Base-by-base conservation (phyloP, 2,888 invertebrate species). In the Prostheceraeus crozeri region DNA sequence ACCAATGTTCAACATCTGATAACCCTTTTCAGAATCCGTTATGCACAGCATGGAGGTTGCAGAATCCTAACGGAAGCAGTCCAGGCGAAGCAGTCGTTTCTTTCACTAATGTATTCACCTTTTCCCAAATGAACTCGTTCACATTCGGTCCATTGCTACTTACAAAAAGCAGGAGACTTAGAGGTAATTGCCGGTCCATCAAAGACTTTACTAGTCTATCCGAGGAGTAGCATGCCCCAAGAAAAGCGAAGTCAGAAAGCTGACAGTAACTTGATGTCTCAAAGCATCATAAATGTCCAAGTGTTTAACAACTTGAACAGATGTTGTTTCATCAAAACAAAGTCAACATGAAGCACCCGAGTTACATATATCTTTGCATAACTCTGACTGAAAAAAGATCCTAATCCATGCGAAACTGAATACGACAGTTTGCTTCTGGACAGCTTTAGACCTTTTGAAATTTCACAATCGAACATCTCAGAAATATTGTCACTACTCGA, bases 81-180 rank as follows among this genome's bases (percentile, higher is more conserved):
- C 19, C 48, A 48, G 48, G 14, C 19, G 40, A 40, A 25, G 25
- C 48, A 48, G n/a, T 25, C n/a, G n/a, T n/a, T 48, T 48, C 48
- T 28, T 19, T 48, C 19, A 48, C 27, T 25, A 10, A 28, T 10
- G 14, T 21, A 19, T 48, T 11, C 48, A 48, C 23, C 8, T 14
- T 25, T 28, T 48, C 27, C 23, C 23, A 10, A 48, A 48, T 19
- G 27, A 11, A 25, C 19, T 48, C 27, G 23, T 48, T 48, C n/a
- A 48, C 48, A 48, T 48, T 48, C 19, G 23, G 48, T 25, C 48
- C 48, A 48, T 48, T 28, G 6, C 14, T 48, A 21, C 48, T 21
- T 19, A 48, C 6, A 10, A 25, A 28, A 10, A 48, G 48, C 48
- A 48, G 27, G 25, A 48, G 8, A 6, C 27, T 6, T 48, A 21